A percentile compares a stretch with the other conserved stretches of the same genome.
phyloP scores from a whole-genome alignment of 2,113 vertebrate genomes.

The Colossoma macropomum region DNA sequence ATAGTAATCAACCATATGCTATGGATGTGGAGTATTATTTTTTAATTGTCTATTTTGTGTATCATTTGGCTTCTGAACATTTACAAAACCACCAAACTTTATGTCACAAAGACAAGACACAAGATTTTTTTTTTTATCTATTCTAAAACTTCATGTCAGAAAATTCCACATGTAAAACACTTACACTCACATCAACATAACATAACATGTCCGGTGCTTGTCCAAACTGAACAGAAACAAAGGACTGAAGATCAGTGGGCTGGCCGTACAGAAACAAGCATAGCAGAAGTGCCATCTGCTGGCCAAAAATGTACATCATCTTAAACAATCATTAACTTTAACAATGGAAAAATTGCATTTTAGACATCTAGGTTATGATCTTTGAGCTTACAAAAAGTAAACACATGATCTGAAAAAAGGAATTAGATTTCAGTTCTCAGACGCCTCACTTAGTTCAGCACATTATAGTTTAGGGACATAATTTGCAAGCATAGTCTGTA shows the following conservation, averaged over 20 bases:
- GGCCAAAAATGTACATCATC: background rate
- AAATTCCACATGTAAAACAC: background rate
- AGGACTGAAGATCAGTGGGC: background rate
- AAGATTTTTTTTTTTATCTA: background rate
- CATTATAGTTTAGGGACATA: conserved; percentile 33
- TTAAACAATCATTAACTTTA: background rate
- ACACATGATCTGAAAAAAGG: background rate
- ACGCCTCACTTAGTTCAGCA: conserved; percentile 31
- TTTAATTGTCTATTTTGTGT: no score
- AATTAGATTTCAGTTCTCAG: conserved; percentile 28
- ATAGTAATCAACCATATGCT: no score
- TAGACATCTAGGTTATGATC: conserved; percentile 27
- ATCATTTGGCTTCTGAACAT: background rate
- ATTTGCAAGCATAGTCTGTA: background rate
- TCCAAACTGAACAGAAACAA: background rate
- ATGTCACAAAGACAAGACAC: background rate
- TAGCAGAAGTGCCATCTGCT: conserved; percentile 41
- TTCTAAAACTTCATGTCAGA: conserved; percentile 1
- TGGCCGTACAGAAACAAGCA: background rate
- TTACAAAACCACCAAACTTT: background rate
- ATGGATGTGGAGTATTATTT: no score
- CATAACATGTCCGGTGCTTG: background rate
- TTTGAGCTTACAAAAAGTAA: background rate
- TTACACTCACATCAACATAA: background rate
- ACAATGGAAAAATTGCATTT: conserved; percentile 1